Evolutionary conservation across 2,888 invertebrate genomes (phyloP), one percentile per base, ranked within the genome.

Genomic region (Tetranychus piercei): DNA sequence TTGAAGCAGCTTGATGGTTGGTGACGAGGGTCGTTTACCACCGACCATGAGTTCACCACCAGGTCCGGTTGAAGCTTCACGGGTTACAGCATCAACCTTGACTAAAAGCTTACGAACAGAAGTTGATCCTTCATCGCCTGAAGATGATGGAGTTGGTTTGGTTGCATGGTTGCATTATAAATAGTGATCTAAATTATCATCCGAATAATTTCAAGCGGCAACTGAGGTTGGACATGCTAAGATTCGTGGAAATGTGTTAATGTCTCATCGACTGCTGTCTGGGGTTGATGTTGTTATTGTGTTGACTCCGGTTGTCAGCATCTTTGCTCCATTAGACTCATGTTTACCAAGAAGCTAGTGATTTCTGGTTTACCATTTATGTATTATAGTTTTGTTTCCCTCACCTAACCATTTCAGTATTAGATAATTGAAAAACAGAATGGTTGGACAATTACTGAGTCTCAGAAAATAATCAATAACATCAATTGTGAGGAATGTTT

Each of bases 1-100:
- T 77, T 92, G 86, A 34, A 94, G 86, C 11, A 94, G 86, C 43
- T 92, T 86, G 73, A 79, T 91, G 89, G 73, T 92, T 89, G 75
- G 93, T 89, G 76, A 92, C 45, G 91, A 89, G 1, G 91, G 89
- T 0, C 90, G 9, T 8, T 44, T 74, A n/a, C 22, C 55, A 23
- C 67, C 43, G 2, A 55, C 55, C 55, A 15, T 55, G 11, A 55
- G 9, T 15, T 55, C 55, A 55, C 55, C 55, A 15, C 55, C 55
- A 55, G 55, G 15, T 72, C 44, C 18, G 5, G 71, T 23, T n/a
- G 71, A 20, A n/a, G n/a, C 20, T n/a, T 67, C 20, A 15, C 44
- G 71, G 9, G 20, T 20, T 7, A 55, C 73, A 0, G 73, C 45
- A 73, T 64, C 64, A 1, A 55, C 22, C 11, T 73, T 65, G 64